phyloP scores from a whole-genome alignment of 2,797 vertebrate genomes.

The Morelia viridis region DNA sequence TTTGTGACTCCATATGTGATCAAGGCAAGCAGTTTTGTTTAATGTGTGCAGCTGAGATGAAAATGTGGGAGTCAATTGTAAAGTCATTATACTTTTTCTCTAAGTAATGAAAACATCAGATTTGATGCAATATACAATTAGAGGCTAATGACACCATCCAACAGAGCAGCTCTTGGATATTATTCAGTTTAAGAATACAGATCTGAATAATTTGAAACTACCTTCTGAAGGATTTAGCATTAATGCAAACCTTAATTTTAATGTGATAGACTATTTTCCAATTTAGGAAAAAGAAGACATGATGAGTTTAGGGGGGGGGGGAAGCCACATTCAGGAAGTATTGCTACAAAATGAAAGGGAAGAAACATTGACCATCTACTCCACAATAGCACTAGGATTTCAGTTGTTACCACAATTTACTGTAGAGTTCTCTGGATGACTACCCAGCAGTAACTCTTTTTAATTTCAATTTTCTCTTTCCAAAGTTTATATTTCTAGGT shows the following conservation, averaged over 20 bases:
- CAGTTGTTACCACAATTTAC: too few species aligned
- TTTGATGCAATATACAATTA: constrained; percentile 68
- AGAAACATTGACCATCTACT: too few species aligned
- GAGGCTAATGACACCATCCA: constrained; percentile 66
- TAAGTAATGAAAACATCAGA: constrained; percentile 72
- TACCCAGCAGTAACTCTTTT: too few species aligned
- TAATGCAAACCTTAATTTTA: constrained; percentile 42
- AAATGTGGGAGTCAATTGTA: constrained; percentile 72
- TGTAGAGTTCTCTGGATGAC: too few species aligned
- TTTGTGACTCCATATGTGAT: constrained; percentile 57
- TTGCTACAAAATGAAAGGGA: too few species aligned
- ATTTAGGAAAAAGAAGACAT: too few species aligned
- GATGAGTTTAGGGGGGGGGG: too few species aligned
- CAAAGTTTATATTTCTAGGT: too few species aligned
- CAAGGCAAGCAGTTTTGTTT: constrained; percentile 62
- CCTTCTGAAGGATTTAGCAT: constrained; percentile 67
- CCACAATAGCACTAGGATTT: too few species aligned
- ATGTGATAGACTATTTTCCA: too few species aligned
- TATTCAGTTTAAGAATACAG: constrained; percentile 65
- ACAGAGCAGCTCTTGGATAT: constrained; percentile 61
- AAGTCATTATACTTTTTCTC: constrained; percentile 68
- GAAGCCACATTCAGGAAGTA: too few species aligned
- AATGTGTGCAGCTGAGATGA: constrained; percentile 65
- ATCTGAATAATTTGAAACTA: constrained; percentile 68
- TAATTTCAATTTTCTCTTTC: too few species aligned